These are phyloP conservation scores for Ectemnius cavifrons DNA, from an alignment of 2,888 invertebrate species.

Conservation along the genomic window DNA sequence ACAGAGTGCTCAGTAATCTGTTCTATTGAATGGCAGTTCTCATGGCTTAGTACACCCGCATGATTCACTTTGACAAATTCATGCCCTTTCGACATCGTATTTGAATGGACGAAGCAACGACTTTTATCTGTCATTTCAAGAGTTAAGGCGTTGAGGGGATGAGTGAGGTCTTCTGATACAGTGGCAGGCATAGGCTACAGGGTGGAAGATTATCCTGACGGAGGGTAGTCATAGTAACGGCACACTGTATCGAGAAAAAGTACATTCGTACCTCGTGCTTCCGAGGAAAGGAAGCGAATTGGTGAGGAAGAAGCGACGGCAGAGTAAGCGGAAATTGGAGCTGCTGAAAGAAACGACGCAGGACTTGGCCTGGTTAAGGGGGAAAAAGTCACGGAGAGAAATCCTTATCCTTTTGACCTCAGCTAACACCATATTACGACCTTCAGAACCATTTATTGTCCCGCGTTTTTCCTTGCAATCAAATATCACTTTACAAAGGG, in stretches of 20 bases:
- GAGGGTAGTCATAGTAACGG: constrained; percentile 68
- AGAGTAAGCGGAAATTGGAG: constrained; percentile 12
- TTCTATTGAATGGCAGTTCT: no score
- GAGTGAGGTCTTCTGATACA: constrained; percentile 49
- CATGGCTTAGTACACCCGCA: no score
- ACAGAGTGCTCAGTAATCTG: no score
- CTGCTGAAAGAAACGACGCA: constrained; percentile 12
- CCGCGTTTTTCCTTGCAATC: no score
- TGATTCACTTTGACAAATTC: no score
- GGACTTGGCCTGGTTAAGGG: constrained; percentile 23
- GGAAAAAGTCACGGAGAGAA: constrained; percentile 25
- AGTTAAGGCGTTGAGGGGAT: no score
- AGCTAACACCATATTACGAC: constrained; percentile 27
- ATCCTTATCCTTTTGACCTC: constrained; percentile 16
- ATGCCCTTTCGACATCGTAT: no score
- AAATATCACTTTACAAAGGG: no score
- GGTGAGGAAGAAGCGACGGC: constrained; percentile 11
- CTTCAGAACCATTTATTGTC: constrained; percentile 15
- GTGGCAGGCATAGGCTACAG: constrained; percentile 39
- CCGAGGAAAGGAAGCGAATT: constrained; percentile 42
- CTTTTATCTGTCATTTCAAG: no score
- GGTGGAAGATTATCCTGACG: constrained; percentile 60
- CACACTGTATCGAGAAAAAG: constrained; percentile 64
- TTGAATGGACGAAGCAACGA: no score
- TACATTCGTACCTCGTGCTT: constrained; percentile 52